phyloP scores from a whole-genome alignment of 1,140 invertebrate genomes.

The Eciton burchellii region DNA sequence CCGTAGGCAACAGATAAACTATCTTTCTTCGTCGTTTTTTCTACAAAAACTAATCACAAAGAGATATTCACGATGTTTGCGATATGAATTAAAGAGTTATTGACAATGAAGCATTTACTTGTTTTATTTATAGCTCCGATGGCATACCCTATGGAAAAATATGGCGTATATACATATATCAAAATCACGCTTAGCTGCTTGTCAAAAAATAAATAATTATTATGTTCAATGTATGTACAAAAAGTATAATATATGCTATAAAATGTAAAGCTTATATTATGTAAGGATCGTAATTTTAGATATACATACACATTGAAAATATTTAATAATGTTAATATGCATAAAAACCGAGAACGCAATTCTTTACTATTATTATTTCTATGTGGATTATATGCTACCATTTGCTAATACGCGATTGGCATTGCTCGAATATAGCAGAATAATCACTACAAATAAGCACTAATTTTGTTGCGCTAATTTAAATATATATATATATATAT shows the following conservation, averaged over 20 bases:
- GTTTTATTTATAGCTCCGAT: background rate
- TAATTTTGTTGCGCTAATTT: too few species aligned
- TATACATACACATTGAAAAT: background rate
- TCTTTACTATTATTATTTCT: background rate
- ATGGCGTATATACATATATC: background rate
- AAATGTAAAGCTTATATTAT: background rate
- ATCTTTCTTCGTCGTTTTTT: background rate
- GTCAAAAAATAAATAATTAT: too few species aligned
- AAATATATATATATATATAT: background rate
- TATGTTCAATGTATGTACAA: background rate
- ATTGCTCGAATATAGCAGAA: too few species aligned
- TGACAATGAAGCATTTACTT: too few species aligned
- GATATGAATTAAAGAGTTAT: background rate
- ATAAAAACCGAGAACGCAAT: background rate
- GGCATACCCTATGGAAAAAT: background rate
- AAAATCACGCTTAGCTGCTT: too few species aligned
- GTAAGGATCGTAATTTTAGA: background rate
- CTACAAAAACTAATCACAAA: background rate
- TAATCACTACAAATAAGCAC: too few species aligned
- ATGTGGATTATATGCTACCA: too few species aligned
- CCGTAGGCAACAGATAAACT: background rate
- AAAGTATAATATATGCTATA: background rate
- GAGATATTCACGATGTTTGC: background rate
- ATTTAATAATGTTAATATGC: background rate
- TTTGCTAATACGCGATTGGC: too few species aligned